These are phyloP conservation scores for Gopherus flavomarginatus DNA, from an alignment of 2,113 vertebrate genomes.

Conservation along the genomic window DNA sequence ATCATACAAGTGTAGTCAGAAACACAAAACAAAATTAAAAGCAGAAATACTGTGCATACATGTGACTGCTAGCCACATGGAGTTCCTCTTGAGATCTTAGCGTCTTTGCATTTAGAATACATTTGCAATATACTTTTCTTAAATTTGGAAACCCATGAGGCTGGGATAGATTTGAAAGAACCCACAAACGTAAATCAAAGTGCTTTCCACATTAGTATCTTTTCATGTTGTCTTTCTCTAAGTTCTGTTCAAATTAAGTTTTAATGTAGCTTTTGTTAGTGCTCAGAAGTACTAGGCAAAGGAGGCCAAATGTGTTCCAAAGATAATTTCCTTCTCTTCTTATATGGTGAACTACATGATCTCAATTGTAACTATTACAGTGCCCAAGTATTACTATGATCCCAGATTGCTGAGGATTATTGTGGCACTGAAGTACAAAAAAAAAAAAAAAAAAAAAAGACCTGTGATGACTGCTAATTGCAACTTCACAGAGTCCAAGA, in stretches of 20 bases:
- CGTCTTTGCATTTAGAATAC: neutral
- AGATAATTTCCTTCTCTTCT: conserved; percentile 31
- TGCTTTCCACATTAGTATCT: conserved; percentile 34
- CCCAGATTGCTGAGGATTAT: conserved; percentile 29
- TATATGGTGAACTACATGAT: neutral
- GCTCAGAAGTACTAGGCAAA: conserved; percentile 54
- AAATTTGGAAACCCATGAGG: conserved; percentile 32
- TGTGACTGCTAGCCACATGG: neutral
- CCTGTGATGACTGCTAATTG: neutral
- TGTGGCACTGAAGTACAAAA: neutral
- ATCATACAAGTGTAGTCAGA: conserved; percentile 7
- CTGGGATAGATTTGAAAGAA: conserved; percentile 34
- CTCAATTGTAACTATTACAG: conserved; percentile 8
- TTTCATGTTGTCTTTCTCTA: conserved; percentile 47
- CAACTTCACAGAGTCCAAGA: neutral
- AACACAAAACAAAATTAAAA: conserved; percentile 46
- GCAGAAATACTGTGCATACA: conserved; percentile 19
- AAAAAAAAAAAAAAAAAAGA: conserved; percentile 19
- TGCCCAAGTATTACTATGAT: conserved; percentile 23
- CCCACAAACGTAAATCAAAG: conserved; percentile 45
- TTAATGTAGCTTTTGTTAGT: conserved; percentile 51
- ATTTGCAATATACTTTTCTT: conserved; percentile 30
- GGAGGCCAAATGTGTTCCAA: conserved; percentile 57
- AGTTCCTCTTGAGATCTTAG: neutral
- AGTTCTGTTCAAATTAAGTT: conserved; percentile 52